These are phyloP conservation scores for Bos taurus DNA, from an alignment of 2,113 vertebrate genomes.

Conservation along the genomic window DNA sequence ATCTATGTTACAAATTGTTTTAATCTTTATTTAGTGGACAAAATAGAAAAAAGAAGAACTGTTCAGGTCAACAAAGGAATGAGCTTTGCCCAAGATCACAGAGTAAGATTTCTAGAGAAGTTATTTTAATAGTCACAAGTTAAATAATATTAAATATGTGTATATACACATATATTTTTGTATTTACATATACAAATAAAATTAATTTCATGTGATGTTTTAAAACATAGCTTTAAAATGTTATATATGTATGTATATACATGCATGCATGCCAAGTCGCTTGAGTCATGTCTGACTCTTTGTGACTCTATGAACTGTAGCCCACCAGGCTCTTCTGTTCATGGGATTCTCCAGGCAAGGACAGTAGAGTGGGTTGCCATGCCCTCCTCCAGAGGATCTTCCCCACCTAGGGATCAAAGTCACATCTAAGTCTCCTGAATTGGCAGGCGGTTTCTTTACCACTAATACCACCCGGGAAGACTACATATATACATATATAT, in stretches of 20 bases:
- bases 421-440: not conserved
- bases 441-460: not conserved
- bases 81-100: not conserved
- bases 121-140: not conserved
- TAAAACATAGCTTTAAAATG: not conserved
- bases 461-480: not conserved
- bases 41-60: not conserved
- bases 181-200: not conserved
- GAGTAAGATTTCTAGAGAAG: not conserved
- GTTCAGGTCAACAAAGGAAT: not conserved
- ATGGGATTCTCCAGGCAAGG: not conserved
- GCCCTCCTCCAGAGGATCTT: not conserved
- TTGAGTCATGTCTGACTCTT: not conserved
- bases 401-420: fast-evolving
- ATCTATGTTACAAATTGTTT: not conserved
- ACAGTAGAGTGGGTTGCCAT: not conserved
- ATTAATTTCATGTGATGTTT: not conserved
- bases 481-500: not conserved
- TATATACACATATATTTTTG: not conserved
- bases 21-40: not conserved
- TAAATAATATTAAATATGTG: not conserved
- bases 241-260: not conserved
- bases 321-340: not conserved
- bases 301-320: not conserved
- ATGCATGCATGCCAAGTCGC: not conserved